Base-by-base conservation (phyloP, 2,888 invertebrate genomes). In the Apodemia duryi region DNA sequence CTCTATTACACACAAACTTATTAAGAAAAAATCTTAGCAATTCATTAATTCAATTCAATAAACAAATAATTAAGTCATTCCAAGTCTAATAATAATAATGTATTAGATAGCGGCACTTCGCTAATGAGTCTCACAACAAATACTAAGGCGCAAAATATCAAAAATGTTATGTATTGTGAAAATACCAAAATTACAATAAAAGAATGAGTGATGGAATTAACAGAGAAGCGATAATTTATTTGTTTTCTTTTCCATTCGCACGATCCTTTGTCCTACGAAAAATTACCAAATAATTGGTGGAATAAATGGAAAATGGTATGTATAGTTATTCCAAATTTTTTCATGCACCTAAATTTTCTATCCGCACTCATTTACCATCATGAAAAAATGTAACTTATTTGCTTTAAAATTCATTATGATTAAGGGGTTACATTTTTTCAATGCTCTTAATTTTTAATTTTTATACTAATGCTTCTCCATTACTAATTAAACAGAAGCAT, bases 191-290 rank as follows among this genome's bases (percentile, higher is more conserved):
- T 84, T 84, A 84, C 84, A 91, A 92, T 92, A 86, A 92, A 92
- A 91, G 85, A 89, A 92, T 90, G 89, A 92, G 91, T 92, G 92
- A 91, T 90, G 91, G 87, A 92, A 91, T 91, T 92, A 92, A 92
- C 90, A 86, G 89, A 88, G 84, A 86, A 84, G 83, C 83, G 83
- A 90, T 80, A 84, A 82, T 83, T 87, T 85, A 83, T 83, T 88
- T 86, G 86, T 84, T 81, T 83, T 86, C 81, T 80, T 82, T 75
- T 77, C 75, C 73, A 70, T 73, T 80, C 77, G 65, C 69, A 70
- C 71, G 75, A 77, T 76, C 79, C 84, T 81, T 79, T 75, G 73
- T 77, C 84, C 83, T 79, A 74, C 66, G 69, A 78, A 38, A 38
- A 77, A 77, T 76, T 79, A 77, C 74, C 79, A 78, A 76, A 77